phyloP scores from a whole-genome alignment of 37 sponge, comb jelly and placozoan species.

The Aphrocallistes beatrix region DNA sequence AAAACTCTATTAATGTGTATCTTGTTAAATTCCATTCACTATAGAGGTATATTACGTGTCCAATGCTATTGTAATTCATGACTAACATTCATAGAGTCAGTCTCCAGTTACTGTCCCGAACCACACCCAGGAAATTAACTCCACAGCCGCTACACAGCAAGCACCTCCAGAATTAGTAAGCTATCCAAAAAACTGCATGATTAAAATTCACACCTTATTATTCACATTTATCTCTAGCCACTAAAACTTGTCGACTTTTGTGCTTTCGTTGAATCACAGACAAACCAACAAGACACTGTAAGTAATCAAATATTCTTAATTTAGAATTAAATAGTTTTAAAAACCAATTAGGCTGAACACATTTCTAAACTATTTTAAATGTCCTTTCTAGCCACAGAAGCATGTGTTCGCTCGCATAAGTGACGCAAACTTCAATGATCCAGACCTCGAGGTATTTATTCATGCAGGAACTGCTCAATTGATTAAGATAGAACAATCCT shows the following conservation, averaged over 20 bases:
- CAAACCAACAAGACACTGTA: not conserved
- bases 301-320: no score
- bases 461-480: not conserved
- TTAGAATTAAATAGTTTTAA: no score
- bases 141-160: not conserved
- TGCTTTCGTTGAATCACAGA: slow-evolving; percentile 65
- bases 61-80: not conserved
- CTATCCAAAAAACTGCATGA: not conserved
- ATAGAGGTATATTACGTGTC: not conserved
- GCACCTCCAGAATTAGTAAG: not conserved
- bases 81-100: not conserved
- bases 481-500: no score
- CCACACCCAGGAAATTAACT: not conserved
- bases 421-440: slow-evolving; percentile 26
- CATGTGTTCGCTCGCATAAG: slow-evolving; percentile 18
- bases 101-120: not conserved
- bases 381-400: slow-evolving; percentile 16
- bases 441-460: slow-evolving; percentile 20
- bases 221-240: slow-evolving; percentile 33
- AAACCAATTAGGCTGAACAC: no score
- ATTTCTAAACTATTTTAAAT: no score
- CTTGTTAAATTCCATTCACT: not conserved
- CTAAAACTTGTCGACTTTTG: slow-evolving; percentile 78
- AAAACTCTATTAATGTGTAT: not conserved
- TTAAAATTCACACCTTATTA: not conserved